Evolutionary conservation across 2,888 invertebrate species (phyloP), one percentile per base, ranked within the genome.

Genomic region (Latheticus oryzae): DNA sequence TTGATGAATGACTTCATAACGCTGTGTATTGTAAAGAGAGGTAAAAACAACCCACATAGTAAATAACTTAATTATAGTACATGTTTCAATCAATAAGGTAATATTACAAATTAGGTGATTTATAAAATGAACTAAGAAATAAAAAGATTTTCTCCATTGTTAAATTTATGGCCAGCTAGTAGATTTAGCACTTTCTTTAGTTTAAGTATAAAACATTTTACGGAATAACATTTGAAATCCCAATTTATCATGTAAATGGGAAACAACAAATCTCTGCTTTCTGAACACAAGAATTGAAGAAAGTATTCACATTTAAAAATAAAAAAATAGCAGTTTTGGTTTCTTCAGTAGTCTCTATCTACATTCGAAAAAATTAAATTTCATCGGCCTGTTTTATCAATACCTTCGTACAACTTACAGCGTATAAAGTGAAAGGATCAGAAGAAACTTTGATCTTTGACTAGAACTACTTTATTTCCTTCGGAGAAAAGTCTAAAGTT

Each of bases 301-400:
- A 37, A 9, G 11, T 37, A 19, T 37, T 37, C 16, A 17, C n/a
- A 15, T n/a, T n/a, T 26, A 7, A 26, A 7, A 2, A 2, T 7
- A 35, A 35, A 15, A 35, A 16, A 17, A 13, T 12, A 8, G 35
- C n/a, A n/a, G n/a, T n/a, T n/a, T n/a, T n/a, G n/a, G 37, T 24
- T 26, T 50, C 37, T 12, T 13, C 15, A 26, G 23, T 33, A 47
- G 47, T 32, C 32, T 30, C 12, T 47, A 33, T 33, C 23, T 23
- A 33, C 42, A 33, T 45, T 33, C 42, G n/a, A 24, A 33, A 43
- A 53, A 53, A 53, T 53, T 53, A 43, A 43, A 53, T 53, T 53
- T 53, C 51, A 40, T 42, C 52, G 32, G 52, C 33, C 21, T 35
- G 33, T 26, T 43, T 38, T 53, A 53, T 53, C 33, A 43, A 53